A percentile compares a stretch with the other conserved stretches of the same genome.
Conservation (phyloP, 2,113 vertebrate genomes). For the Irena cyanogastra region DNA sequence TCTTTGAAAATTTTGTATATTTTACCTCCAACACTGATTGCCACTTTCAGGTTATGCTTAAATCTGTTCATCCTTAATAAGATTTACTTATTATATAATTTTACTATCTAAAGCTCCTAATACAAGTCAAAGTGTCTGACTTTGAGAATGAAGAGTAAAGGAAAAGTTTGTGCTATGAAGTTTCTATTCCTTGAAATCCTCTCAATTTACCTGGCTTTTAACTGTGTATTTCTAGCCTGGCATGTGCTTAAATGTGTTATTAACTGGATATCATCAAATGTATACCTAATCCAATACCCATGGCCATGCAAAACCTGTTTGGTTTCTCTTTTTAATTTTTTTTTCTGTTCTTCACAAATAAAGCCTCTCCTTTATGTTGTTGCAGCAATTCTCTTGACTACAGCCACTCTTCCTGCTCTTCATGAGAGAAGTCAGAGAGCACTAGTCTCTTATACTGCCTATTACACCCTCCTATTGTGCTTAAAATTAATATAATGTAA, state of each 20-base stretch:
- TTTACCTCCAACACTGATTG: not conserved
- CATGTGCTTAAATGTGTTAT: not conserved
- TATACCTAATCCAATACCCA: not conserved
- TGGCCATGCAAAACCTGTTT: not conserved
- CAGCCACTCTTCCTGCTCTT: not conserved
- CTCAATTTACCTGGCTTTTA: not conserved
- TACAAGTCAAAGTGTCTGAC: not conserved
- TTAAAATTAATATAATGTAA: constrained; percentile 32
- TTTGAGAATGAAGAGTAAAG: not conserved
- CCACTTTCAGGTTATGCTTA: not conserved
- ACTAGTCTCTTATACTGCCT: not conserved
- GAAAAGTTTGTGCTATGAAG: not conserved
- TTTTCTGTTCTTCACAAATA: not conserved
- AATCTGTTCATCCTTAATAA: not conserved
- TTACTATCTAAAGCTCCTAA: not conserved
- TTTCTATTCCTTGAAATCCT: not conserved
- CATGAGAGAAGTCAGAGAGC: not conserved
- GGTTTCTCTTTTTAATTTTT: not conserved
- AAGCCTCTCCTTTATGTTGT: not conserved
- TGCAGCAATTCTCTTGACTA: not conserved
- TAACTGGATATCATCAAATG: not conserved
- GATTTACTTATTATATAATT: not conserved
- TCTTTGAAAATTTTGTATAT: not conserved
- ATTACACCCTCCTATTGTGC: not conserved
- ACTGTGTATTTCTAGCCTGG: not conserved